Base-by-base conservation (phyloP, 2,888 invertebrate genomes). In the Scaptomyza cyrtandrae region DNA sequence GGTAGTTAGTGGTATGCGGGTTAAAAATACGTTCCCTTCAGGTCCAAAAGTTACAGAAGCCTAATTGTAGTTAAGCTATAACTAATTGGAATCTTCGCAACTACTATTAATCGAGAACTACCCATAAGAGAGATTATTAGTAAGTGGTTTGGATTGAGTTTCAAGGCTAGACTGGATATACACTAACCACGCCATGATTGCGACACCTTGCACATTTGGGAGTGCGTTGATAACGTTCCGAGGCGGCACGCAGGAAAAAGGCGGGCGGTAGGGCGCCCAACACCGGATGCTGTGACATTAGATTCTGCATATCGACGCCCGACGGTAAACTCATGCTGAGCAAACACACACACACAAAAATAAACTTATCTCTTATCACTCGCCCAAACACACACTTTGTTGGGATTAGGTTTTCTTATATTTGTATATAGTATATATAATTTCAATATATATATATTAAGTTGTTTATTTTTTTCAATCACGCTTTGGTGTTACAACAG, bases 201-300 rank as follows among this genome's bases (percentile, higher is more conserved):
- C 99, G 94, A 91, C 99, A 99, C 57, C 99, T 94, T 65, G 99
- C 99, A 93, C 99, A 99, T 93, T 99, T 99, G 43, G 99, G 99
- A 16, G 99, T 98, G 80, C 98, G 93, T 92, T 98, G 98, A 93
- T 98, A 98, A 89, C 98, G 94, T 91, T 98, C 98, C 24, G 96
- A 96, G 61, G 97, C 97, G 64, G 97, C 97, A 81, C 97, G 94
- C 66, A 97, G 93, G 92, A 97, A 97, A 92, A 97, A 97, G n/a
- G 95, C 95, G 73, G 97, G 97, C 50, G 97, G 97, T 86, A 96
- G 91, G 0, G 96, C 96, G 37, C 96, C 96, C 91, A 97, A 91
- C 69, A 97, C 97, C 43, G 96, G 96, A 91, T 95, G 95, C 90
- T 97, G 97, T 86, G 96, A 96, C 94, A 97, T 97, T 90, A 97